Conservation (phyloP, 2,113 vertebrate species). For the Channa maculata region DNA sequence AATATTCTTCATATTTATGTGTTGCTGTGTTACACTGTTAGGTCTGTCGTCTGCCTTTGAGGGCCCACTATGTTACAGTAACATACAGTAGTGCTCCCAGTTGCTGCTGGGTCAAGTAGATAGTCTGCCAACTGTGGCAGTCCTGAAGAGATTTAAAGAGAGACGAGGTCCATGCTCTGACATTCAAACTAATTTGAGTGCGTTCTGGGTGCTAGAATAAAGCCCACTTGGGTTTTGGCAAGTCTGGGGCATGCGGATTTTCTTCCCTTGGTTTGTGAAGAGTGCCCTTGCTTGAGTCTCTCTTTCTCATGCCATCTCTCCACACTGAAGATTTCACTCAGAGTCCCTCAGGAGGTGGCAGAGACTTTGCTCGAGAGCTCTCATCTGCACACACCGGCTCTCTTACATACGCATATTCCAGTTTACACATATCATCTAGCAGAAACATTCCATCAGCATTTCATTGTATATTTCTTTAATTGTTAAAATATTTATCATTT, state of each 20-base stretch:
- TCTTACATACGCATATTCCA: constrained; percentile 34
- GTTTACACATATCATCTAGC: constrained; percentile 23
- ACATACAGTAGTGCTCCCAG: background rate
- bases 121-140: constrained; percentile 28
- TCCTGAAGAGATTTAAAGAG: background rate
- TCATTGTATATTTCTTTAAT: constrained; percentile 29
- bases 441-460: constrained; percentile 17
- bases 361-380: constrained; percentile 44
- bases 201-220: constrained; percentile 52
- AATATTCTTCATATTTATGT: background rate
- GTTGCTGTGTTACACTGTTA: constrained; percentile 2
- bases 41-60: background rate
- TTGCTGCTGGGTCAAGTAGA: background rate
- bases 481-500: constrained; percentile 50
- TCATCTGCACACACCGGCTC: constrained; percentile 47
- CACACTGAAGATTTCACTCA: constrained; percentile 36
- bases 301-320: constrained; percentile 23
- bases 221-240: constrained; percentile 50
- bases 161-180: constrained; percentile 32
- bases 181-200: constrained; percentile 44
- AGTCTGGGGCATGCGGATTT: constrained; percentile 37
- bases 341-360: constrained; percentile 50
- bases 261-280: constrained; percentile 36
- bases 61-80: background rate
- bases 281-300: constrained; percentile 43